These are phyloP conservation scores for Drosophila insularis DNA, from an alignment of 1,140 invertebrate species.

Conservation along the genomic window DNA sequence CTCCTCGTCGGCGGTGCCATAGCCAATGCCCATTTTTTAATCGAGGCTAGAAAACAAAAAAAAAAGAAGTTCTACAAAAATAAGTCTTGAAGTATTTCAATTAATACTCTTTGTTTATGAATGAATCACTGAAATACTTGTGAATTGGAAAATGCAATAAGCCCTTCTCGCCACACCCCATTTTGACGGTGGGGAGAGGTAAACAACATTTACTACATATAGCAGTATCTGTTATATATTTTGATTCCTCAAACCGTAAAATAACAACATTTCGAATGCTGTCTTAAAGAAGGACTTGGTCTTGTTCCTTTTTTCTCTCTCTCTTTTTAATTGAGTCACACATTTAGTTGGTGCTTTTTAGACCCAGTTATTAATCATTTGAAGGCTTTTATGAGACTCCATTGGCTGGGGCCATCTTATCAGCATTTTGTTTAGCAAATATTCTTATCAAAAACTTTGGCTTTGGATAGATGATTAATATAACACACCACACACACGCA, in stretches of 20 bases:
- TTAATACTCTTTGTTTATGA: neutral
- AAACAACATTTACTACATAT: too few relatives aligned
- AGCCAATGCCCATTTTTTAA: conserved; percentile 69
- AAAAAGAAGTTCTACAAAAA: neutral
- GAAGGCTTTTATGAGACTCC: conserved; percentile 11
- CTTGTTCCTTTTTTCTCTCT: neutral
- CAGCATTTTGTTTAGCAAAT: conserved; percentile 67
- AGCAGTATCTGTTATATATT: too few relatives aligned
- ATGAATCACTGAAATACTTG: neutral
- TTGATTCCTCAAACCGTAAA: too few relatives aligned
- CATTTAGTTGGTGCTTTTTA: neutral
- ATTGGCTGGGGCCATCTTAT: conserved; percentile 50
- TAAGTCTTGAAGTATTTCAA: too few relatives aligned
- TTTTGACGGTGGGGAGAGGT: neutral
- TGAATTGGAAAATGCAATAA: neutral
- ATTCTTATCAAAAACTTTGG: conserved; percentile 58
- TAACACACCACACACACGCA: neutral
- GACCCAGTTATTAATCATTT: conserved; percentile 24
- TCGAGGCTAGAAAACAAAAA: conserved; percentile 3
- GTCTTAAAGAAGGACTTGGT: neutral
- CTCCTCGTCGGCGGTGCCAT: conserved; percentile 67
- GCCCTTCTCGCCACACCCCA: neutral
- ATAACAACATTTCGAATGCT: too few relatives aligned
- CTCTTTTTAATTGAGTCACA: neutral
- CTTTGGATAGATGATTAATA: conserved; percentile 58